phyloP scores from a whole-genome alignment of 2,888 invertebrate species.

The Germaria angustata region DNA sequence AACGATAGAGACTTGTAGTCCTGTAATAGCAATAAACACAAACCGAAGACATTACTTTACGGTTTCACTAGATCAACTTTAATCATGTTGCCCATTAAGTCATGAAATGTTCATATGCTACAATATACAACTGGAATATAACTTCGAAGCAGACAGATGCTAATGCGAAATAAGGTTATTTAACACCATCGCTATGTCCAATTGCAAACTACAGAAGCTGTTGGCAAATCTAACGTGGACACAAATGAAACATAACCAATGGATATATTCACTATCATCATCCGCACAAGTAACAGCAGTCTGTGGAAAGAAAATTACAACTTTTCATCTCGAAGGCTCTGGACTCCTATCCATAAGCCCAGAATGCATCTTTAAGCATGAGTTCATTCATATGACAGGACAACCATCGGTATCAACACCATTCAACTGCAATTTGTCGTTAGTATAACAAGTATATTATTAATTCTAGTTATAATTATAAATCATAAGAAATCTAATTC shows the following conservation, averaged over 20 bases:
- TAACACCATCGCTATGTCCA: not conserved
- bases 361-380: not conserved
- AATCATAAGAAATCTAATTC: no score
- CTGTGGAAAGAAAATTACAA: not conserved
- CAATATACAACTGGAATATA: not conserved
- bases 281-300: not conserved
- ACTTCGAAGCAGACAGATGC: not conserved
- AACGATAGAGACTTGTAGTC: not conserved
- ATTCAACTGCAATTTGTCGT: no score
- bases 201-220: not conserved
- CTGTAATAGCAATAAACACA: not conserved
- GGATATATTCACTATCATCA: not conserved
- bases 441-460: no score
- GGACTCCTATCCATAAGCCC: not conserved
- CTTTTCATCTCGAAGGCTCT: not conserved
- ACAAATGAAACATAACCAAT: not conserved
- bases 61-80: not conserved
- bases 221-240: not conserved
- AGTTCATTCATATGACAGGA: no score
- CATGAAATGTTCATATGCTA: no score
- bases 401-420: no score
- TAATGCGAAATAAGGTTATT: not conserved
- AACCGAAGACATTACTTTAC: not conserved
- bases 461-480: no score
- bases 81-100: not conserved